These are phyloP conservation scores for Caenorhabditis becei DNA, from an alignment of 2,888 invertebrate species.

Conservation along the genomic window DNA sequence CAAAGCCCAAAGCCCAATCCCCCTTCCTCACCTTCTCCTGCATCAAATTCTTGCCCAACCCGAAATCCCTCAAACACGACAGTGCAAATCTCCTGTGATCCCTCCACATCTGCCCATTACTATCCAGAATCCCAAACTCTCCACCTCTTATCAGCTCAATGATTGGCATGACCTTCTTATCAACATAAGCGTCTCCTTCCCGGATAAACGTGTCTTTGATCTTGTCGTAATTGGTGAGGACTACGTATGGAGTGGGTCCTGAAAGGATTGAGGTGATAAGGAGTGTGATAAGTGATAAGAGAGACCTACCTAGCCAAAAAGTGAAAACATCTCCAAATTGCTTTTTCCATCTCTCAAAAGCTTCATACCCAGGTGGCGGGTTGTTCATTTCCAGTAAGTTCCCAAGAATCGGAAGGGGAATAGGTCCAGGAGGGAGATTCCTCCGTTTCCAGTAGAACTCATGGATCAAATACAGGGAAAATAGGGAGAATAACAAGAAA, in stretches of 20 bases:
- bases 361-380: constrained; percentile 47
- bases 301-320: constrained; percentile 48
- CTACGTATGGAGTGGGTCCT: constrained; percentile 27
- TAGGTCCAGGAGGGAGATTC: constrained; percentile 48
- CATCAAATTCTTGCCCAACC: constrained; percentile 62
- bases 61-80: constrained; percentile 56
- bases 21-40: constrained; percentile 32
- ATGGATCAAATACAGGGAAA: constrained; percentile 10
- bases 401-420: constrained; percentile 57
- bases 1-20: too few species aligned
- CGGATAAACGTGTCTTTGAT: constrained; percentile 64
- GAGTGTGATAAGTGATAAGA: too few species aligned
- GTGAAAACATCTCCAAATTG: constrained; percentile 50
- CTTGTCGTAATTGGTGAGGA: constrained; percentile 29
- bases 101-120: constrained; percentile 57
- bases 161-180: constrained; percentile 26
- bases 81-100: constrained; percentile 63
- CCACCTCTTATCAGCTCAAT: constrained; percentile 39
- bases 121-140: constrained; percentile 49
- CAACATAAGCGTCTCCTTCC: constrained; percentile 60
- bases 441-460: constrained; percentile 35
- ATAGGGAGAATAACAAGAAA: neutral
- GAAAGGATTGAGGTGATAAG: neutral
- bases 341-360: constrained; percentile 36
- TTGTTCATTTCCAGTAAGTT: constrained; percentile 25